Conservation (phyloP, 1,140 invertebrate species). For the Ladona fulva region DNA sequence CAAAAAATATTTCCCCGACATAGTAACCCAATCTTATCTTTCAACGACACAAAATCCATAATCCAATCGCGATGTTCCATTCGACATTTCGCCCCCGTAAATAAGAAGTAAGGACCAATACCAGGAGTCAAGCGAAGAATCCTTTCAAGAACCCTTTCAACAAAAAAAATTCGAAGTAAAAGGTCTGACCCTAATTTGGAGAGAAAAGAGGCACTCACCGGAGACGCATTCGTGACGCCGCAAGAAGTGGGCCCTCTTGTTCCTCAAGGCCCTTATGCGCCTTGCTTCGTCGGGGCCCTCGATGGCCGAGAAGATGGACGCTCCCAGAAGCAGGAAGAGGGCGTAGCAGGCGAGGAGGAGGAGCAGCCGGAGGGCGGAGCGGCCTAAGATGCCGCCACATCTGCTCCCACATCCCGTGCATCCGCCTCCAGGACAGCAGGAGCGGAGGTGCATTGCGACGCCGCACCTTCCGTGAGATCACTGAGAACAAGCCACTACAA, state of each 20-base stretch:
- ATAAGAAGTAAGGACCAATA: too few relatives aligned
- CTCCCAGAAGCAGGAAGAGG: slow-evolving; percentile 46
- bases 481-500: neutral
- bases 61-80: too few relatives aligned
- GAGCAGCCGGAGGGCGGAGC: slow-evolving; percentile 35
- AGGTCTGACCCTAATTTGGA: too few relatives aligned
- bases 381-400: slow-evolving; percentile 15
- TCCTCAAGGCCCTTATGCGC: slow-evolving; percentile 43
- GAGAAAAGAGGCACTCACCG: slow-evolving; percentile 39
- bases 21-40: too few relatives aligned
- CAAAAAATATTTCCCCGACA: too few relatives aligned
- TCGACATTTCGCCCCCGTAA: too few relatives aligned
- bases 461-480: neutral
- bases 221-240: slow-evolving; percentile 47
- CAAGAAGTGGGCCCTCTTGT: slow-evolving; percentile 48
- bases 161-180: too few relatives aligned
- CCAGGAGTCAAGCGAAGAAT: too few relatives aligned
- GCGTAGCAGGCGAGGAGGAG: slow-evolving; percentile 35
- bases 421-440: neutral
- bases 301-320: slow-evolving; percentile 60
- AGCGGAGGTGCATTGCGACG: neutral
- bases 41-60: too few relatives aligned
- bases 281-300: slow-evolving; percentile 56
- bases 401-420: neutral
- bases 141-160: too few relatives aligned